Evolutionary conservation across 2,113 vertebrate species (phyloP).

Genomic region (Gadus macrocephalus): DNA sequence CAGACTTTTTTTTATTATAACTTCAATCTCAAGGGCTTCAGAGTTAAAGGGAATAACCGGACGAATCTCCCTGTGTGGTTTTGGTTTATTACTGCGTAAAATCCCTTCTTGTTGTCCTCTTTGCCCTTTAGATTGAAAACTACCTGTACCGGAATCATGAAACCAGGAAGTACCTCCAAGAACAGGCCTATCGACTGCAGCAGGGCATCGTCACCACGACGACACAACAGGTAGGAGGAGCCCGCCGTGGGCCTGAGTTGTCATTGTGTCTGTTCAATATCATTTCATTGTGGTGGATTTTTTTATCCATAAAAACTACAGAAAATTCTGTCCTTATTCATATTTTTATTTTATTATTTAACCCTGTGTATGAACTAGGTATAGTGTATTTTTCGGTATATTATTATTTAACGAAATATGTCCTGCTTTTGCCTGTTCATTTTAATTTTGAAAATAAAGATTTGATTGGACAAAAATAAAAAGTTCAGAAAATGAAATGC

Average conservation of each 20-base stretch:
- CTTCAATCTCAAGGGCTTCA: too few relatives aligned
- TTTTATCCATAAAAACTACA: neutral
- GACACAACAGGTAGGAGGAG: constrained; percentile 85
- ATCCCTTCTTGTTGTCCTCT: constrained; percentile 16
- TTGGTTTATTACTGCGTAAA: neutral
- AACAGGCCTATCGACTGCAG: constrained; percentile 94
- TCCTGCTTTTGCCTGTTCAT: too few relatives aligned
- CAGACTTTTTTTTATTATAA: too few relatives aligned
- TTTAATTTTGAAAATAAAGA: too few relatives aligned
- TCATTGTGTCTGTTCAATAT: neutral
- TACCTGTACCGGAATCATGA: constrained; percentile 95
- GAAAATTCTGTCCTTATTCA: neutral
- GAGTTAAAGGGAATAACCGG: too few relatives aligned
- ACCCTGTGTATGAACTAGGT: too few relatives aligned
- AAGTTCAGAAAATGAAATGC: too few relatives aligned
- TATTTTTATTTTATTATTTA: too few relatives aligned
- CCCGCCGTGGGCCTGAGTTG: too few relatives aligned
- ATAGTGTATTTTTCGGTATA: too few relatives aligned
- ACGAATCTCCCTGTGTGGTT: neutral
- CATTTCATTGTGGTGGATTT: neutral
- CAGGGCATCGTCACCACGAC: constrained; percentile 96
- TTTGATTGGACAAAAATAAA: too few relatives aligned
- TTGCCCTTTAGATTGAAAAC: constrained; percentile 85
- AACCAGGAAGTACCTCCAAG: constrained; percentile 91
- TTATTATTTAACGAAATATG: too few relatives aligned